Evolutionary conservation across 2,888 invertebrate genomes (phyloP).

Genomic region (Nowickia ferox): DNA sequence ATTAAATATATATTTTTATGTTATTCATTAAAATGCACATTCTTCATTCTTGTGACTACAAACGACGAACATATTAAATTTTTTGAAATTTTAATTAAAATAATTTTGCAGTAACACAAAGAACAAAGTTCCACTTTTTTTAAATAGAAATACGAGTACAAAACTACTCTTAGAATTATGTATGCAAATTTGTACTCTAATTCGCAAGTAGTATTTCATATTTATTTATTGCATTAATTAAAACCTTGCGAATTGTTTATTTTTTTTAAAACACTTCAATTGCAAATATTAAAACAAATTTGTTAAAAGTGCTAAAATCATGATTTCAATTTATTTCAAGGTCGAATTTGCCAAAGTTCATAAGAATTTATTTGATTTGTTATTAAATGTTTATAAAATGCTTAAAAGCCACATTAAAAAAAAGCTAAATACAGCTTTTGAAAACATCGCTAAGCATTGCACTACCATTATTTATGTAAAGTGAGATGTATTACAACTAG

Average conservation of each 20-base stretch:
- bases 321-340: background rate
- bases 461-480: too few relatives aligned
- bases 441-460: too few relatives aligned
- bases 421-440: too few relatives aligned
- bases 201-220: background rate
- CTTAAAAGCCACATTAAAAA: too few relatives aligned
- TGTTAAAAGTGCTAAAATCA: slow-evolving; percentile 25
- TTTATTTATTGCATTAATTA: slow-evolving; percentile 37
- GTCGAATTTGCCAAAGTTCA: too few relatives aligned
- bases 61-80: background rate
- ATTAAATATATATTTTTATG: slow-evolving; percentile 17
- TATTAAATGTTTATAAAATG: background rate
- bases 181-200: background rate
- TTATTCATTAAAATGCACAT: slow-evolving; percentile 11
- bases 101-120: background rate
- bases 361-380: slow-evolving; percentile 5
- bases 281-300: slow-evolving; percentile 1
- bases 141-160: background rate
- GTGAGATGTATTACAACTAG: too few relatives aligned
- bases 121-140: background rate
- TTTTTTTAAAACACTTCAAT: slow-evolving; percentile 5
- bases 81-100: slow-evolving; percentile 8
- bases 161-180: background rate
- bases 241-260: slow-evolving; percentile 9
- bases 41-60: too few relatives aligned